These are phyloP conservation scores for Stratiolaelaps scimitus DNA, from an alignment of 1,140 invertebrate genomes.

Conservation along the genomic window DNA sequence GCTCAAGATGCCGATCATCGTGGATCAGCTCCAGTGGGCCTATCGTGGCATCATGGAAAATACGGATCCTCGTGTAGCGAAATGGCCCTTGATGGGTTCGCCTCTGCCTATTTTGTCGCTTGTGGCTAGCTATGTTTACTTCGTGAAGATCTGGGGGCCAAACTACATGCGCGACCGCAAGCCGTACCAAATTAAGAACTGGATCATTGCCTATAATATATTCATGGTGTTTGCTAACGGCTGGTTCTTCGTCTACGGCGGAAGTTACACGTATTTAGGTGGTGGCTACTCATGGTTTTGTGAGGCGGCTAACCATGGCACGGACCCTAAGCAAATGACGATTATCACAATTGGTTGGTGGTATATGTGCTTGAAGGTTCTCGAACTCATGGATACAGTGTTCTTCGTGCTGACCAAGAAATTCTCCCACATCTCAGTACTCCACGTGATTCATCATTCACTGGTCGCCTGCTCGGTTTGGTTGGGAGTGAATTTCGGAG, in stretches of 20 bases:
- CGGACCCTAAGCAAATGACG: constrained; percentile 60
- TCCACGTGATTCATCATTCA: constrained; percentile 88
- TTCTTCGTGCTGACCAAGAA: constrained; percentile 85
- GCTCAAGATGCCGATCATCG: constrained; percentile 17
- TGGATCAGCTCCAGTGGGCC: constrained; percentile 23
- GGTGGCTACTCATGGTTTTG: constrained; percentile 62
- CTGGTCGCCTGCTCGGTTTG: constrained; percentile 86
- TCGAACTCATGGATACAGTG: constrained; percentile 89
- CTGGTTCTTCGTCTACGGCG: constrained; percentile 41
- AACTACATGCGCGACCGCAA: constrained; percentile 42
- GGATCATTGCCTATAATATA: constrained; percentile 44
- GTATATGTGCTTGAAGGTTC: constrained; percentile 90
- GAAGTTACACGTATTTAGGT: constrained; percentile 35
- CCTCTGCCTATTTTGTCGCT: constrained; percentile 64
- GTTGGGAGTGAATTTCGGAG: constrained; percentile 87
- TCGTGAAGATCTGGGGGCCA: constrained; percentile 54
- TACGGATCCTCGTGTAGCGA: constrained; percentile 71
- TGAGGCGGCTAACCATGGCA: constrained; percentile 76
- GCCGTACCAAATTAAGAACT: constrained; percentile 41
- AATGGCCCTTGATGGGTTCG: constrained; percentile 79
- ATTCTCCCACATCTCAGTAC: constrained; percentile 73
- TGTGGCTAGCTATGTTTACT: constrained; percentile 58
- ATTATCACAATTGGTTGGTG: constrained; percentile 85
- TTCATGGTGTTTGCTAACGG: constrained; percentile 42
- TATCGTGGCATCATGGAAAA: constrained; percentile 24